phyloP scores from a whole-genome alignment of 2,113 vertebrate species.

The Erpornis zantholeuca region DNA sequence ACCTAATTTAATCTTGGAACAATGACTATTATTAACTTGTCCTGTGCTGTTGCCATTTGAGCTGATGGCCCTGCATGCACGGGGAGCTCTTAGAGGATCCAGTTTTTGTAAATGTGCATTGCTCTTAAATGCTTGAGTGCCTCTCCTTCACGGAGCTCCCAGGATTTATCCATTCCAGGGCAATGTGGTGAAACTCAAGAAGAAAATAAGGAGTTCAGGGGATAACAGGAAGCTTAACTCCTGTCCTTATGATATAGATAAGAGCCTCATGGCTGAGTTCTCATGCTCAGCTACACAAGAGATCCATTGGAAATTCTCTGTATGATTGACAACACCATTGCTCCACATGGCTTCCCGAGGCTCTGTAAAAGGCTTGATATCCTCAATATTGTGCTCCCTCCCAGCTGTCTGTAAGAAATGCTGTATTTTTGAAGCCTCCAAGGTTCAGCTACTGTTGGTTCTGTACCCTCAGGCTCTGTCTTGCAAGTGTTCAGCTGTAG shows the following conservation, averaged over 20 bases:
- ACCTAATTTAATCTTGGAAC: constrained; percentile 46
- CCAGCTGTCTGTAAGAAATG: not conserved
- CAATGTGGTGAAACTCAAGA: not conserved
- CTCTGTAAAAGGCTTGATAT: not conserved
- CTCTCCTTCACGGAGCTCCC: not conserved
- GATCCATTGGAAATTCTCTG: not conserved
- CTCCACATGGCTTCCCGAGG: not conserved
- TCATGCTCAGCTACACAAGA: not conserved
- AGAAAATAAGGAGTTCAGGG: not conserved
- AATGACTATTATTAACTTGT: constrained; percentile 38
- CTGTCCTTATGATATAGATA: not conserved
- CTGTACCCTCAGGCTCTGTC: not conserved
- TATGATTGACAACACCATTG: rapidly evolving
- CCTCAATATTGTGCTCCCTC: not conserved
- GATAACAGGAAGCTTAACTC: not conserved
- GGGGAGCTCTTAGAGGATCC: not conserved
- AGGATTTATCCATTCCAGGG: not conserved
- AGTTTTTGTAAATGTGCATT: not conserved
- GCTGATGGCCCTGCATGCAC: not conserved
- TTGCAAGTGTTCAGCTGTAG: not conserved
- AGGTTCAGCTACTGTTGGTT: not conserved
- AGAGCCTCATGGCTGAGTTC: not conserved
- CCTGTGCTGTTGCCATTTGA: constrained; percentile 30
- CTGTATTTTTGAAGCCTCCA: not conserved
- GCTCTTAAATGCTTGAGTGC: not conserved